phyloP scores from a whole-genome alignment of 2,888 invertebrate species.

The Rhodophaea formosa region DNA sequence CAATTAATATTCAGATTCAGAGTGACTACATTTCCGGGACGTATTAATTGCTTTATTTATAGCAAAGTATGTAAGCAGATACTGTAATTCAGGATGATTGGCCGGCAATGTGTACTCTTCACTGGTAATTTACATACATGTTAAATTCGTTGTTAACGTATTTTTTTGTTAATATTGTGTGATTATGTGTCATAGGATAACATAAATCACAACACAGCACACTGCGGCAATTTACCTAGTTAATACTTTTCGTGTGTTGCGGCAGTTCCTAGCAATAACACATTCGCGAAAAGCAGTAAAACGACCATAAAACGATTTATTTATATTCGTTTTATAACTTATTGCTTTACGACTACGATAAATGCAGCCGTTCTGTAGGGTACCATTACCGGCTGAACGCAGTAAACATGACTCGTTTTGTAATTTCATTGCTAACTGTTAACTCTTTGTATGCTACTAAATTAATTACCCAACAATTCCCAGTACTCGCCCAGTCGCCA shows the following conservation, averaged over 20 bases:
- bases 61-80: not conserved
- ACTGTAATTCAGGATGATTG: too few relatives aligned
- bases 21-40: not conserved
- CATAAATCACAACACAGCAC: constrained; percentile 21
- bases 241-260: constrained; percentile 35
- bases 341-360: constrained; percentile 64
- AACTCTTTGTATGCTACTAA: constrained; percentile 24
- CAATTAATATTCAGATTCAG: constrained; percentile 21
- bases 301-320: constrained; percentile 63
- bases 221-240: constrained; percentile 13
- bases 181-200: not conserved
- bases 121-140: too few relatives aligned
- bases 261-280: constrained; percentile 56
- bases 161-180: not conserved
- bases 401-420: constrained; percentile 27
- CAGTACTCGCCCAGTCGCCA: not conserved
- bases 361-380: constrained; percentile 52
- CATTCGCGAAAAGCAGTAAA: constrained; percentile 64
- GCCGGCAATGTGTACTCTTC: too few relatives aligned
- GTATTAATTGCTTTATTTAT: not conserved
- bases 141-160: too few relatives aligned
- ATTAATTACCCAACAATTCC: constrained; percentile 19
- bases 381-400: constrained; percentile 41
- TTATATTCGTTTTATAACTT: constrained; percentile 68
- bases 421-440: constrained; percentile 25